Conservation (phyloP, 64 coral and sea anemone species). For the Montipora efflorescens region DNA sequence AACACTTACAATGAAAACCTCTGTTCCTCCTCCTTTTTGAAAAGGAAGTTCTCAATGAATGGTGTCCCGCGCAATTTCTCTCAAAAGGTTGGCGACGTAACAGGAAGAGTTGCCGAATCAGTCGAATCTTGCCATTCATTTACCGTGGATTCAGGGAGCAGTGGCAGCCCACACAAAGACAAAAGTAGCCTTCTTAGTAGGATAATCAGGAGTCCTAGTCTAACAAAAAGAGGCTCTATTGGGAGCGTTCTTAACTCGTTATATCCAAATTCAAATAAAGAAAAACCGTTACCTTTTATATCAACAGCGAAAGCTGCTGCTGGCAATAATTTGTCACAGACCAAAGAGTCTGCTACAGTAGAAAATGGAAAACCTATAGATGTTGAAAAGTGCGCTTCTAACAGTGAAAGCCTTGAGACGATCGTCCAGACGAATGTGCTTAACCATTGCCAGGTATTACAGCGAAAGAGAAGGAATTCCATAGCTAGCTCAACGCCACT, state of each 20-base stretch:
- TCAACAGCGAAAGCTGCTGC: background rate
- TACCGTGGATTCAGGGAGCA: background rate
- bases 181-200: background rate
- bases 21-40: background rate
- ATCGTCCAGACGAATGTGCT: constrained; percentile 15
- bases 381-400: background rate
- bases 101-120: background rate
- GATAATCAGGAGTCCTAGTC: background rate
- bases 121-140: background rate
- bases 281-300: background rate
- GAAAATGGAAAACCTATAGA: background rate
- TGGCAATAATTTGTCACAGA: too few relatives aligned
- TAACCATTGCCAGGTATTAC: background rate
- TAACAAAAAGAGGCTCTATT: constrained; percentile 22
- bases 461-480: constrained; percentile 33
- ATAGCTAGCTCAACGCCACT: constrained; percentile 49
- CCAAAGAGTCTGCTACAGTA: background rate
- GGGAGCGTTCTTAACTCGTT: constrained; percentile 1
- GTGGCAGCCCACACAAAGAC: background rate
- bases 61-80: background rate
- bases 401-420: background rate
- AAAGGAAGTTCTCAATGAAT: background rate
- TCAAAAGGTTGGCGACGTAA: background rate
- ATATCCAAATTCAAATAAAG: background rate
- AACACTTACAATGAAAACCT: background rate